Evolutionary conservation across 1,140 invertebrate species (phyloP).

Genomic region (Maconellicoccus hirsutus): DNA sequence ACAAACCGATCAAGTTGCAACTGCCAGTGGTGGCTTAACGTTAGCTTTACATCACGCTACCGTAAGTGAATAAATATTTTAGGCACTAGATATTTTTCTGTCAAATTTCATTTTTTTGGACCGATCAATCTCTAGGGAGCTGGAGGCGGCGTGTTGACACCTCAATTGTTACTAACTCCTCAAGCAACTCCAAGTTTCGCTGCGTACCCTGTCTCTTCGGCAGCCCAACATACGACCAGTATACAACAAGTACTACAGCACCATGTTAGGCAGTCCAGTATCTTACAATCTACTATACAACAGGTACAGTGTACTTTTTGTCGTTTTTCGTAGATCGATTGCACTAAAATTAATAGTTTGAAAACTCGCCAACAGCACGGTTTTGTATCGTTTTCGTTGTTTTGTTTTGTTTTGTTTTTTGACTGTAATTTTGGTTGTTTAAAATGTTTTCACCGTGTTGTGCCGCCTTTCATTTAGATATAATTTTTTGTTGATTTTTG

Average conservation of each 20-base stretch:
- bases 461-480: too few species aligned
- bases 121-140: slow-evolving; percentile 28
- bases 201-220: slow-evolving; percentile 20
- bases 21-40: slow-evolving; percentile 38
- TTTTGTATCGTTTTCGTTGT: neutral
- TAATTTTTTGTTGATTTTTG: too few species aligned
- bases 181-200: slow-evolving; percentile 27
- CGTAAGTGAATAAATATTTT: slow-evolving; percentile 25
- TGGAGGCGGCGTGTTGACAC: slow-evolving; percentile 28
- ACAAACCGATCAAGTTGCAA: slow-evolving; percentile 31
- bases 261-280: slow-evolving; percentile 28
- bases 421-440: too few species aligned
- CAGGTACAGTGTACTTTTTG: slow-evolving; percentile 25
- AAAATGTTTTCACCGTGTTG: too few species aligned
- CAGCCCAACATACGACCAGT: slow-evolving; percentile 27
- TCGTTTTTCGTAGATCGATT: neutral
- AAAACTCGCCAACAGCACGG: slow-evolving; percentile 20
- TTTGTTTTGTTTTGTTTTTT: too few species aligned
- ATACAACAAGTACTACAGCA: slow-evolving; percentile 29
- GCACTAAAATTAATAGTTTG: neutral
- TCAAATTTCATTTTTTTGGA: neutral
- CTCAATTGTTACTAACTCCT: slow-evolving; percentile 29
- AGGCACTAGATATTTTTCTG: neutral
- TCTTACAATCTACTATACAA: slow-evolving; percentile 28
- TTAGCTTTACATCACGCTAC: slow-evolving; percentile 38